Percentiles rank a stretch among this genome's conserved stretches.
Evolutionary conservation across 2,888 invertebrate genomes (phyloP).

Genomic region (Augochlorella aurata): DNA sequence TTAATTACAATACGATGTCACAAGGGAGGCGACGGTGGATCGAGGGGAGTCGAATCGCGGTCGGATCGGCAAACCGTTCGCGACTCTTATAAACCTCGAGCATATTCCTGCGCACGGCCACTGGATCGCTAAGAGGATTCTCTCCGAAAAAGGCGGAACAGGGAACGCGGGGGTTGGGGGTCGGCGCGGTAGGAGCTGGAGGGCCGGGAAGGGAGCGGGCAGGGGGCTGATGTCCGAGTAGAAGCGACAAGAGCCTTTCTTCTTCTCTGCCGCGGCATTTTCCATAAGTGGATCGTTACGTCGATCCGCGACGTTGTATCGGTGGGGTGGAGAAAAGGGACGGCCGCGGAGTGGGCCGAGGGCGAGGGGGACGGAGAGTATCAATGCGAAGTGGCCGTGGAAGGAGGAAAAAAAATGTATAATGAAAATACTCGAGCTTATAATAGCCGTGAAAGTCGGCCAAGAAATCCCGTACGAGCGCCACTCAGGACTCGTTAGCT

Average conservation of each 20-base stretch:
- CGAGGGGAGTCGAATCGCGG: conserved; percentile 1
- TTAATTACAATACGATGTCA: neutral
- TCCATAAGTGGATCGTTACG: conserved; percentile 72
- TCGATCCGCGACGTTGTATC: conserved; percentile 62
- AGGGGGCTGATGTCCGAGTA: conserved; percentile 63
- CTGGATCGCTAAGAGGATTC: conserved; percentile 67
- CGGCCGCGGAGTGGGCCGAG: neutral
- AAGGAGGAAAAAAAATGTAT: conserved; percentile 51
- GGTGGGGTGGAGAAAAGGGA: conserved; percentile 34
- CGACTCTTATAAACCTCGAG: conserved; percentile 64
- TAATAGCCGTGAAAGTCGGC: conserved; percentile 62
- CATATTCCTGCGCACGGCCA: conserved; percentile 60
- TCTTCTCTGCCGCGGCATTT: conserved; percentile 68
- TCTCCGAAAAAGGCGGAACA: conserved; percentile 53
- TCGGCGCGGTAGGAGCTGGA: neutral
- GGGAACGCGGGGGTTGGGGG: conserved; percentile 3
- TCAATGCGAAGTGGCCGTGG: conserved; percentile 63
- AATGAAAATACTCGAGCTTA: conserved; percentile 60
- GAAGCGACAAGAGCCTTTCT: conserved; percentile 69
- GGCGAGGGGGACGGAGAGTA: conserved; percentile 30
- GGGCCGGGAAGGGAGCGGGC: neutral
- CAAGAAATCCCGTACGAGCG: conserved; percentile 48
- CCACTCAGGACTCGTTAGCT: conserved; percentile 44
- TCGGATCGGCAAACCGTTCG: conserved; percentile 9
- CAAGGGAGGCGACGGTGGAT: neutral